Base-by-base conservation (phyloP, 2,888 invertebrate species). In the Drosophila pegasa region DNA sequence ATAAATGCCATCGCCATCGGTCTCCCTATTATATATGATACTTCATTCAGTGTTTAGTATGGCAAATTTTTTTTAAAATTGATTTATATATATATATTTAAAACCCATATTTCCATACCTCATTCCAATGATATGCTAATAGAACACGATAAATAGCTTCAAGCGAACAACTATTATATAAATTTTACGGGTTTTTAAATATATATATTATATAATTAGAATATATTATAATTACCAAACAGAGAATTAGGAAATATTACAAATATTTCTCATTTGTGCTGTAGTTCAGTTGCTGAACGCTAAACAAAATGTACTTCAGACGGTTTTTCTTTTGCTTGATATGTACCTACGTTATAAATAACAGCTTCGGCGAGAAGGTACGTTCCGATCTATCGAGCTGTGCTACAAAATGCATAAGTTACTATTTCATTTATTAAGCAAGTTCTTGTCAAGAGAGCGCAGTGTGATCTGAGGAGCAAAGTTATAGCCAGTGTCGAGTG, bases 401-500 rank as follows among this genome's bases (percentile, higher is more conserved):
- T 43, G n/a, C n/a, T 5, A 2, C 4, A 10, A n/a, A 22, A 20
- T 22, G 6, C 14, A n/a, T 22, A 14, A n/a, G 10, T 45, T 6
- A 2, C 27, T 8, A n/a, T 3, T 22, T 41, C 4, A 41, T 22
- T 8, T 22, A n/a, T 41, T 8, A 41, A 41, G 41, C 41, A 41
- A 22, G 38, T 75, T n/a, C 14, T 76, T 6, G 40, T 66, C 12
- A 54, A 57, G 4, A 51, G 45, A 22, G 2, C 71, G 0, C 38
- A 66, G 14, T 81, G 88, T 33, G 4, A 18, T 0, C 2, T 38
- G 0, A 75, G 7, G 7, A 48, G 50, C 25, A 59, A 48, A 1
- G 14, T 52, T 4, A 9, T 78, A 0, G 3, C 37, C 2, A 57
- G 45, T 1, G 7, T 67, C 0, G 38, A 48, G 0, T 82, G 88